phyloP scores from a whole-genome alignment of 2,888 invertebrate genomes.

The Drymonia ruficornis region DNA sequence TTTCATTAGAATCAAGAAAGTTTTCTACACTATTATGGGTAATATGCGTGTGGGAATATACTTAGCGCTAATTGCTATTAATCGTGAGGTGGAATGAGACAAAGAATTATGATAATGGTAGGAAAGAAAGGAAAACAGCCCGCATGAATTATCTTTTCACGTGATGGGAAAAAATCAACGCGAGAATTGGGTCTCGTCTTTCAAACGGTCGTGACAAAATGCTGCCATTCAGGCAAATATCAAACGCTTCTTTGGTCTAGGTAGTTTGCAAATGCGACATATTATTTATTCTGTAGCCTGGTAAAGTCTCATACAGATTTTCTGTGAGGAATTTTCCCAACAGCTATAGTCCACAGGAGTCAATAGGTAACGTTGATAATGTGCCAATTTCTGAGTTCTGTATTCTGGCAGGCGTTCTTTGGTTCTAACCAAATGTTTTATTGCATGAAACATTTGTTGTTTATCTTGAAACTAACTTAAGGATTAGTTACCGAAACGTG shows the following conservation, averaged over 20 bases:
- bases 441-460: too few species aligned
- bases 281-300: too few species aligned
- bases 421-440: too few species aligned
- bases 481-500: background rate
- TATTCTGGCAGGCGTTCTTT: too few species aligned
- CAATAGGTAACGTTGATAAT: too few species aligned
- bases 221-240: background rate
- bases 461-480: too few species aligned
- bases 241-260: too few species aligned
- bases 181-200: slow-evolving; percentile 4
- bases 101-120: slow-evolving; percentile 3
- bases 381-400: too few species aligned
- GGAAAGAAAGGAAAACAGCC: background rate
- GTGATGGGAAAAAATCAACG: background rate
- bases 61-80: background rate
- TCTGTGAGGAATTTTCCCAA: too few species aligned
- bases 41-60: background rate
- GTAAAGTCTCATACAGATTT: too few species aligned
- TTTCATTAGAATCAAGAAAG: background rate
- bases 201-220: background rate
- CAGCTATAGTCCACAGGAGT: too few species aligned
- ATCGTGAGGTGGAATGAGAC: background rate
- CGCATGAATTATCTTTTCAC: background rate
- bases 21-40: background rate
- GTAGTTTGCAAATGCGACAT: too few species aligned